phyloP scores from a whole-genome alignment of 1,140 invertebrate genomes.

The Stenopsyche tienmushanensis region DNA sequence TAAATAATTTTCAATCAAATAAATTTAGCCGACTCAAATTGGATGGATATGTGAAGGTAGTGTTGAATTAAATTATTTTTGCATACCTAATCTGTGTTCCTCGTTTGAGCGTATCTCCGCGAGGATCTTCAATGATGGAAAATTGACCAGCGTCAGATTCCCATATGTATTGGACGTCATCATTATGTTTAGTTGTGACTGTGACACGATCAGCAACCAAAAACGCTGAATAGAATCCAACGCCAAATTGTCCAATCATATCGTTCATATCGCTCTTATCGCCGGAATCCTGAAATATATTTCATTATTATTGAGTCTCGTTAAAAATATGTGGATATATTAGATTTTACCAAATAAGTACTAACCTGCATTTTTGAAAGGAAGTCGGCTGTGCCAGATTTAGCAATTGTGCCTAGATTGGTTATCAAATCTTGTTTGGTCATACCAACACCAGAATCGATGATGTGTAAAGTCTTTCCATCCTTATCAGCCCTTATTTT shows the following conservation, averaged over 20 bases:
- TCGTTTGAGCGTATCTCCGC: conserved; percentile 85
- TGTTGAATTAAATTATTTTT: conserved; percentile 1
- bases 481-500: conserved; percentile 97
- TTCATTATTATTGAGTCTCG: conserved; percentile 2
- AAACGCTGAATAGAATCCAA: conserved; percentile 98
- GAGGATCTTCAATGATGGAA: conserved; percentile 89
- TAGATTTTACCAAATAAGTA: not conserved
- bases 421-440: conserved; percentile 92
- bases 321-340: not conserved
- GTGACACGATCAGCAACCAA: conserved; percentile 87
- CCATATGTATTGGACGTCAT: conserved; percentile 97
- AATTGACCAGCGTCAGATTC: conserved; percentile 92
- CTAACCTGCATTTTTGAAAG: conserved; percentile 87
- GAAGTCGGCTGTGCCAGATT: conserved; percentile 99
- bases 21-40: not conserved
- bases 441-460: conserved; percentile 98
- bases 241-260: conserved; percentile 95
- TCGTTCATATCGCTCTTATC: conserved; percentile 70
- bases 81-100: conserved; percentile 74
- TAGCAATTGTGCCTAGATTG: conserved; percentile 98
- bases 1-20: conserved; percentile 8
- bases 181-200: conserved; percentile 95
- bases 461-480: conserved; percentile 91
- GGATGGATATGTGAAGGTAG: too few species aligned
- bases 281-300: conserved; percentile 31